A percentile compares a stretch with the other conserved stretches of the same genome.
Evolutionary conservation across 2,888 invertebrate species (phyloP).

Genomic region (Deilephila porcellus): DNA sequence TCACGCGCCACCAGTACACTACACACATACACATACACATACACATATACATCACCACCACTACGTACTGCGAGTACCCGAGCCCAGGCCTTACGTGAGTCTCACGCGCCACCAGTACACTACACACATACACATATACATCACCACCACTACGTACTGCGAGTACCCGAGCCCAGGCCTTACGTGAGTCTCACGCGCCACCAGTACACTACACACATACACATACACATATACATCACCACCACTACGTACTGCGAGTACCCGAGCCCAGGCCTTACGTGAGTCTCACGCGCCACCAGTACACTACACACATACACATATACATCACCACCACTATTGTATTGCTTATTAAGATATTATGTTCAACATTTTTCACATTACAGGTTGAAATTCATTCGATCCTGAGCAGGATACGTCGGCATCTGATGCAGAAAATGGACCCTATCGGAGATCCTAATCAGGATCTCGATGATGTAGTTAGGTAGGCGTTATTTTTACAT

Average conservation of each 20-base stretch:
- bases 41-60: no score
- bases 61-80: conserved; percentile 3
- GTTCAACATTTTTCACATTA: neutral
- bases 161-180: no score
- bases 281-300: no score
- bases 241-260: no score
- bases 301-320: neutral
- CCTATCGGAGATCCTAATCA: neutral
- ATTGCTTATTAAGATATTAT: neutral
- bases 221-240: no score
- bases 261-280: no score
- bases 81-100: conserved; percentile 25
- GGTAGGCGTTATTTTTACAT: neutral
- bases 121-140: neutral
- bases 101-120: no score
- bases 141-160: no score
- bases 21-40: no score
- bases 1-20: no score
- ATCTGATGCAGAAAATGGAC: conserved; percentile 14
- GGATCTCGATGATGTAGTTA: neutral
- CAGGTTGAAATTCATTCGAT: neutral
- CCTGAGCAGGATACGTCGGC: neutral
- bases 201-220: no score
- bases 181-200: no score
- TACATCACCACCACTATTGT: neutral